phyloP scores from a whole-genome alignment of 2,113 vertebrate species.

The Tricholaema leucomelas region DNA sequence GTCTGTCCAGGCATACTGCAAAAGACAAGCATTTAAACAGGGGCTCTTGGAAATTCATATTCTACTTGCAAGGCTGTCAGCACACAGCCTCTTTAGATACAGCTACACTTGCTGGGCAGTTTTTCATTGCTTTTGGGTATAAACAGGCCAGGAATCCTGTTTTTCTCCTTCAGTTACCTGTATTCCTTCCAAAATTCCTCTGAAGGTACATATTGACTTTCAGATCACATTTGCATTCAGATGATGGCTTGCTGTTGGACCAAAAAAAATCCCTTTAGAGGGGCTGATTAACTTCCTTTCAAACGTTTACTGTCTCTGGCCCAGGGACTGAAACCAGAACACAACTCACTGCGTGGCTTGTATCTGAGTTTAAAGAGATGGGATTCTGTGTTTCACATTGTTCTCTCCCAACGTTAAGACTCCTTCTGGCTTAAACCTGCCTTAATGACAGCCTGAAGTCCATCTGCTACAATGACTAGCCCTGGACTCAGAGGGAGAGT shows the following conservation, averaged over 20 bases:
- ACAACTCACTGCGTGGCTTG: not conserved
- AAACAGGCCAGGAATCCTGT: not conserved
- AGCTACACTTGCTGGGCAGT: not conserved
- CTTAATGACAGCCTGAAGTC: conserved; percentile 55
- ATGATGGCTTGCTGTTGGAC: conserved; percentile 31
- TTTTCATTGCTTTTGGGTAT: not conserved
- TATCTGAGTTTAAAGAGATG: not conserved
- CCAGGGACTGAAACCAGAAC: not conserved
- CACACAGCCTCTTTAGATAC: not conserved
- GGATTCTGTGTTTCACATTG: conserved; percentile 22
- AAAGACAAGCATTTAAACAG: not conserved
- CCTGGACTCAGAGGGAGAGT: conserved; percentile 46
- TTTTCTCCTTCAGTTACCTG: conserved; percentile 40
- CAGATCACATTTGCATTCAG: conserved; percentile 44
- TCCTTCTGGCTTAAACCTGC: not conserved
- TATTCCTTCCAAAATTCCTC: conserved; percentile 13
- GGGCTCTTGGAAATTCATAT: not conserved
- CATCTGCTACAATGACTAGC: conserved; percentile 52
- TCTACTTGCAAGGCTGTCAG: not conserved
- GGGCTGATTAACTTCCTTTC: conserved; percentile 5
- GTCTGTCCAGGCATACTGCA: not conserved
- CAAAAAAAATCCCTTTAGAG: conserved; percentile 29
- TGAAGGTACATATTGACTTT: conserved; percentile 37
- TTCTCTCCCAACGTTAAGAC: not conserved
- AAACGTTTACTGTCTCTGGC: not conserved